Base-by-base conservation (phyloP, 2,888 invertebrate species). In the Barypeithes pellucidus region DNA sequence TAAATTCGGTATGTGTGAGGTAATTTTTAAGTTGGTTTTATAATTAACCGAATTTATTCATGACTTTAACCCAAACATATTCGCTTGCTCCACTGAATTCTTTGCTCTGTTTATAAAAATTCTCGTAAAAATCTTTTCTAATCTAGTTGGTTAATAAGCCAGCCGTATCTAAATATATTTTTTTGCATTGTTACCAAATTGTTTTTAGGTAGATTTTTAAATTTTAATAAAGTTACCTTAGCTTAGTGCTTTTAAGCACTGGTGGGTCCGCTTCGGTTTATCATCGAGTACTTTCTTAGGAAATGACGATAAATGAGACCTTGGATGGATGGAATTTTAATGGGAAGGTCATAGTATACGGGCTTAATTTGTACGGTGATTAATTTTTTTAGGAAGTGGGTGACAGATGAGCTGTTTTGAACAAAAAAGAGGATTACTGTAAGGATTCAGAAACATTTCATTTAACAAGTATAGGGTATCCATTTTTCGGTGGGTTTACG, bases 61-160 rank as follows among this genome's bases (percentile, higher is more conserved):
- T 9, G 54, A 33, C 33, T 29, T 54, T 54, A 54, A 54, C 16
- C 33, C 54, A 14, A 54, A 33, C 54, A 59, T 67, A 57, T 57
- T 36, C 22, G 39, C 72, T 72, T 76, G 77, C 73, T 77, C 77
- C 65, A 76, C 41, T 77, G 76, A 67, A 75, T 72, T 76, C 75
- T 68, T 75, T 77, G 77, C 77, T 77, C 77, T 77, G 76, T 72
- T 77, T 76, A 74, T 59, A 63, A 54, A 62, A 70, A 52, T 33
- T 45, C 36, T 66, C 50, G 33, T 54, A 54, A 54, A 50, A 52
- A 33, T 54, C 14, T 67, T 72, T 73, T 73, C 75, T 75, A 73
- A 67, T 73, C 75, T 73, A 65, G 71, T 75, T 76, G 59, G 61
- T 63, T 60, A 75, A 75, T 61, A 67, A 76, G 67, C 72, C 62